Base-by-base conservation (phyloP, 30 jellyfish, hydroid and myxozoan species). In the Rhopilema esculentum region DNA sequence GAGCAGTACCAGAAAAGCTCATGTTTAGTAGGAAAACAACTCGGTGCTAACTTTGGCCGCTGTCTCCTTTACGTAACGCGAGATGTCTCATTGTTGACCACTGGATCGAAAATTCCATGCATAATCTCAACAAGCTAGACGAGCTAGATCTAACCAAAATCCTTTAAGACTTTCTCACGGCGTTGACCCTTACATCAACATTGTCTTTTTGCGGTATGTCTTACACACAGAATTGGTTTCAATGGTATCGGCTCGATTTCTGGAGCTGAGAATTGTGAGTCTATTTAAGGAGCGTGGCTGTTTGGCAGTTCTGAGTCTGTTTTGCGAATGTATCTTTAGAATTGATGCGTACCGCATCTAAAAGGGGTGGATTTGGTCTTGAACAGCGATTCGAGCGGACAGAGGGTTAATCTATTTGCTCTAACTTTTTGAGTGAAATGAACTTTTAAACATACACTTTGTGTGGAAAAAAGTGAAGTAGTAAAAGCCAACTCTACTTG, bases 151-250 rank as follows among this genome's bases (percentile, higher is more conserved):
- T 50, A 4, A 24, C 28, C 57, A 20, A 22, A 50, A 76, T 62
- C 86, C 51, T 76, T 76, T 26, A 27, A 76, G 85, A 74, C 85
- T 74, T 52, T 74, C 85, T 74, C 85, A 74, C 85, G 69, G 32
- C 85, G 40, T 51, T 76, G 86, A 76, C 75, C 74, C 61, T 76
- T 76, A 21, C 72, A 49, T 70, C 80, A 25, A 16, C 63, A 21
- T 49, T 29, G 74, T 74, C 70, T 76, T 21, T 22, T 50, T 62
- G 86, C 85, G 85, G 85, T 40, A 48, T 26, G 24, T 40, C 61
- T 25, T 19, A 2, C 6, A 40, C 12, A 40, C 12, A 6, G 57
- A 2, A 40, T 40, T 40, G 57, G n/a, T 40, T 40, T 40, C 12
- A 40, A 40, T 40, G 57, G 6, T 40, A 40, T 40, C 57, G 57